A percentile compares a stretch with the other conserved stretches of the same genome.
phyloP scores from a whole-genome alignment of 2,797 vertebrate species.

The Argya squamiceps region DNA sequence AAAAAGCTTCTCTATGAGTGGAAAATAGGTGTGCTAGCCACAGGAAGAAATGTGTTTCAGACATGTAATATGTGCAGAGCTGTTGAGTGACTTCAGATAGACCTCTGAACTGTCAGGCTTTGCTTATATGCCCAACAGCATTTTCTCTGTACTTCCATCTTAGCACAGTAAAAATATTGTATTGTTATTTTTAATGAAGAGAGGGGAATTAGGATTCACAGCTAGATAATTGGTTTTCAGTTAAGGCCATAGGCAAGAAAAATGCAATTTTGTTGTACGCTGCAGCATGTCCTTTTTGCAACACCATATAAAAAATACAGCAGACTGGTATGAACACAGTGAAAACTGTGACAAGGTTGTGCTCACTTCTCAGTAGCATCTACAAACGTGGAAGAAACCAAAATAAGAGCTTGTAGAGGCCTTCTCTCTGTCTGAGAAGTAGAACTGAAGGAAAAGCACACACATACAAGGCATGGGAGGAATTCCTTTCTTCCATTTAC shows the following conservation, averaged over 20 bases:
- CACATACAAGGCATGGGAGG: not conserved
- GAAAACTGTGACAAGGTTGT: not conserved
- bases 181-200: not conserved
- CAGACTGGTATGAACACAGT: not conserved
- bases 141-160: not conserved
- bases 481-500: not conserved
- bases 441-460: not conserved
- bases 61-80: accelerated
- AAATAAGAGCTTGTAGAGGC: not conserved
- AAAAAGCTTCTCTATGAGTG: not conserved
- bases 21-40: not conserved
- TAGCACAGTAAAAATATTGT: not conserved
- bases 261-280: not conserved
- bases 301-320: not conserved
- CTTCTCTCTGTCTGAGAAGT: not conserved
- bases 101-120: not conserved
- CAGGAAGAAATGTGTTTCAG: not conserved
- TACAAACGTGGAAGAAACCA: not conserved
- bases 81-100: not conserved
- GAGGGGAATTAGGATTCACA: not conserved
- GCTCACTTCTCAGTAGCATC: not conserved
- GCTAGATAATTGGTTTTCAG: not conserved
- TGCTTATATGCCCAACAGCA: not conserved
- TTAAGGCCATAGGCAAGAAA: not conserved
- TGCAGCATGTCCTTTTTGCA: not conserved